These are phyloP conservation scores for Mareca strepera DNA, from an alignment of 2,797 vertebrate species.

Conservation along the genomic window DNA sequence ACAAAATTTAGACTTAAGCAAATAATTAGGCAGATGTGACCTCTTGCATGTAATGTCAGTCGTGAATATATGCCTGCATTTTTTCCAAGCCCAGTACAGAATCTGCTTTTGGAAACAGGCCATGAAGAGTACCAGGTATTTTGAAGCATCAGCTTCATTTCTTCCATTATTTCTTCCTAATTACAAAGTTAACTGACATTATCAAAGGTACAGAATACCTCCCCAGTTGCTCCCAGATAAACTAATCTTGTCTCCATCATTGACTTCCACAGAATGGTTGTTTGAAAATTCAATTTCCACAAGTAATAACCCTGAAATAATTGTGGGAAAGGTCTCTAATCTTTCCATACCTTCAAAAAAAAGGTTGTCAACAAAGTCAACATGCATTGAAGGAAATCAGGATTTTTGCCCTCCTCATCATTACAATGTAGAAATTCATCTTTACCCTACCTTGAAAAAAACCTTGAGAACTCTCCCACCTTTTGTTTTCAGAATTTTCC, in stretches of 20 bases:
- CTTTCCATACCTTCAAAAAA: not conserved
- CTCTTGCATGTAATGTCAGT: not conserved
- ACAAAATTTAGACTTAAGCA: not conserved
- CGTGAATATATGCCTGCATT: not conserved
- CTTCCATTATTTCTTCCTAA: not conserved
- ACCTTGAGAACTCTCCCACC: not conserved
- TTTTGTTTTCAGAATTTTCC: not conserved
- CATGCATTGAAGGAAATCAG: not conserved
- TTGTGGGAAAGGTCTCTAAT: not conserved
- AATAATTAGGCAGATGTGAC: not conserved
- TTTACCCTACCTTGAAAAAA: not conserved
- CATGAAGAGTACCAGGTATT: not conserved
- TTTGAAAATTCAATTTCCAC: not conserved
- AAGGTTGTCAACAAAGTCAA: not conserved
- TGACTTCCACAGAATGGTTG: not conserved
- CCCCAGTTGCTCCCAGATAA: not conserved
- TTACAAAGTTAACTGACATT: not conserved
- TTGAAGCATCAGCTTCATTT: not conserved
- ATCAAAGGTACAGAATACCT: not conserved
- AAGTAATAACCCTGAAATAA: not conserved
- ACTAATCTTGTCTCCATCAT: not conserved
- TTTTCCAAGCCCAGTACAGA: not conserved
- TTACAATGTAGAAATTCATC: not conserved
- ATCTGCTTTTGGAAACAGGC: not conserved
- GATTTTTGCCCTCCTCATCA: fast-evolving